phyloP scores from a whole-genome alignment of 1,140 invertebrate genomes.

The Chionoecetes opilio region DNA sequence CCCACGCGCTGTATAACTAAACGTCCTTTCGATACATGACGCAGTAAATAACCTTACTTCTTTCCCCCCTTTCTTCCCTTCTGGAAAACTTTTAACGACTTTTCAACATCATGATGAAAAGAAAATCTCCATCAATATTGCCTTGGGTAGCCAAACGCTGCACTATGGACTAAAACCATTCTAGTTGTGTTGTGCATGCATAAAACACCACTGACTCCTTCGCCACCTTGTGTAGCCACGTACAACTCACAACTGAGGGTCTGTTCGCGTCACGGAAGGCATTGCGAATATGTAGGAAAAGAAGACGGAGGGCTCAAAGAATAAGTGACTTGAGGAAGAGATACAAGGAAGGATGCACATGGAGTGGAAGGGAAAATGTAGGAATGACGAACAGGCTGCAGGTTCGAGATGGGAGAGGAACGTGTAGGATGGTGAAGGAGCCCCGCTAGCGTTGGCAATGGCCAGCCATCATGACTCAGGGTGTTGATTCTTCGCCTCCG shows the following conservation, averaged over 20 bases:
- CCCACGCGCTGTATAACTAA: too few relatives aligned
- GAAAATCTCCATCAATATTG: too few relatives aligned
- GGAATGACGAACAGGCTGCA: too few relatives aligned
- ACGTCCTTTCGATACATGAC: too few relatives aligned
- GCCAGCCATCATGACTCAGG: conserved; percentile 42
- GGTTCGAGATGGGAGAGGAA: not conserved
- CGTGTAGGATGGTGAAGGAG: not conserved
- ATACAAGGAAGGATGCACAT: not conserved
- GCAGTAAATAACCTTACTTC: too few relatives aligned
- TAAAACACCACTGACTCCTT: not conserved
- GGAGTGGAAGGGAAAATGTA: not conserved
- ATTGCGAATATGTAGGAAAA: not conserved
- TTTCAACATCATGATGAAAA: too few relatives aligned
- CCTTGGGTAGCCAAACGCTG: not conserved
- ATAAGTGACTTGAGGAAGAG: not conserved
- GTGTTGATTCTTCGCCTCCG: not conserved
- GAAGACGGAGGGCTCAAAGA: not conserved
- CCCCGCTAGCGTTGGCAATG: conserved; percentile 18
- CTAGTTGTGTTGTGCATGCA: not conserved
- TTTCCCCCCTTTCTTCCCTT: too few relatives aligned
- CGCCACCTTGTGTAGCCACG: not conserved
- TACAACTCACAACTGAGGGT: not conserved
- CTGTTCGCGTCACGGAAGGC: not conserved
- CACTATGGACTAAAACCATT: not conserved
- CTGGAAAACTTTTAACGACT: too few relatives aligned